Conservation (phyloP, 2,888 invertebrate species). For the Caenorhabditis sulstoni region DNA sequence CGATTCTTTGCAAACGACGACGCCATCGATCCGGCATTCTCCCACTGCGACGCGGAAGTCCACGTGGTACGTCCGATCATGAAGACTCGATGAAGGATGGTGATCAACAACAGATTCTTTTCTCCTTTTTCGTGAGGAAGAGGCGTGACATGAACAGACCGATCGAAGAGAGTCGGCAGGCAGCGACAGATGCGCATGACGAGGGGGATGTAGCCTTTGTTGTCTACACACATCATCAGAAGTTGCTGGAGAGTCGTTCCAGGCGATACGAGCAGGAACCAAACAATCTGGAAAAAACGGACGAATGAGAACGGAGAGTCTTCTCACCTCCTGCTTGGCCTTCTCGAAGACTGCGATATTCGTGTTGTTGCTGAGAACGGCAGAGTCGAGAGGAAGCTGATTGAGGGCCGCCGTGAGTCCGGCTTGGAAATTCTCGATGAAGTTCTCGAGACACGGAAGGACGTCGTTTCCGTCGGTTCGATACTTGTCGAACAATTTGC, state of each 20-base stretch:
- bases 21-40: constrained; percentile 34
- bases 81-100: constrained; percentile 26
- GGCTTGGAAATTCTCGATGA: constrained; percentile 38
- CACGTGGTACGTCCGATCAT: constrained; percentile 28
- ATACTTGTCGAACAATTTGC: constrained; percentile 36
- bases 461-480: constrained; percentile 8
- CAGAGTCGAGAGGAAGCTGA: constrained; percentile 29
- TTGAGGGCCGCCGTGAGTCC: constrained; percentile 41
- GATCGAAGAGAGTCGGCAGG: constrained; percentile 27
- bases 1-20: constrained; percentile 33
- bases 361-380: constrained; percentile 25
- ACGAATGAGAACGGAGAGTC: neutral
- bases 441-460: constrained; percentile 46
- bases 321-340: constrained; percentile 25
- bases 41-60: constrained; percentile 30
- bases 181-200: constrained; percentile 35
- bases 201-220: constrained; percentile 37
- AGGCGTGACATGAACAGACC: constrained; percentile 20
- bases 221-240: constrained; percentile 32
- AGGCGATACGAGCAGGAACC: constrained; percentile 49
- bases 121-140: neutral
- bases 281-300: constrained; percentile 28
- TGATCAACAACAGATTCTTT: constrained; percentile 32
- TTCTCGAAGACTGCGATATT: constrained; percentile 16
- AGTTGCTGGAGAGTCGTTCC: constrained; percentile 35